Percentiles rank a stretch among this genome's conserved stretches.
These are phyloP conservation scores for Chelonoidis abingdonii DNA, from an alignment of 2,113 vertebrate species.

Conservation along the genomic window DNA sequence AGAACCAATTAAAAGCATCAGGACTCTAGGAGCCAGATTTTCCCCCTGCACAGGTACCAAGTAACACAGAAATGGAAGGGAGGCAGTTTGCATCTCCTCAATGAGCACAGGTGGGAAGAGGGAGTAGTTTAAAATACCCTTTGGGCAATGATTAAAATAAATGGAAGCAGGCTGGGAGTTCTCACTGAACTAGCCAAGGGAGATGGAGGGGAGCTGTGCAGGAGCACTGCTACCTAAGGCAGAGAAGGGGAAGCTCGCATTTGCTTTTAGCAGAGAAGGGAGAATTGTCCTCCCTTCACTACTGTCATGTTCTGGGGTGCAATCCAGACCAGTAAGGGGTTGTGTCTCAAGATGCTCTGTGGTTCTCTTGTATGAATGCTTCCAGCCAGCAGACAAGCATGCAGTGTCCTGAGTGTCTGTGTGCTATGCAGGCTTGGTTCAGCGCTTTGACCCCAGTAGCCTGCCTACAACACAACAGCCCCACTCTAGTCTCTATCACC, in stretches of 20 bases:
- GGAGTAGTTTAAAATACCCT: neutral
- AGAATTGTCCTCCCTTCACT: neutral
- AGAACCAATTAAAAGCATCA: neutral
- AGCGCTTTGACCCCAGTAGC: neutral
- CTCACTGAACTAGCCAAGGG: neutral
- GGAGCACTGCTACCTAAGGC: neutral
- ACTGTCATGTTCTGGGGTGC: neutral
- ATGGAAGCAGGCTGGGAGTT: neutral
- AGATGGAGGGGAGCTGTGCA: neutral
- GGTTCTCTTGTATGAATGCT: neutral
- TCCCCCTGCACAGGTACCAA: neutral
- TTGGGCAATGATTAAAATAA: neutral
- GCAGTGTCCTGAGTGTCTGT: neutral
- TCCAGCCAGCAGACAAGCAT: neutral
- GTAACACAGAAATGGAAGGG: neutral
- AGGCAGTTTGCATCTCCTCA: neutral
- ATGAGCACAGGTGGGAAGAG: neutral
- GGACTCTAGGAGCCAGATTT: neutral
- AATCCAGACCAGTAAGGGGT: neutral
- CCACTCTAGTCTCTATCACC: neutral
- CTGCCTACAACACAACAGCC: neutral
- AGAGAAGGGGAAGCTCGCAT: neutral
- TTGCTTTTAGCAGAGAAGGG: neutral
- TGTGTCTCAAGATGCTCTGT: neutral
- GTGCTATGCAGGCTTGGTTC: neutral